Base-by-base conservation (phyloP, 1,140 invertebrate genomes). In the Streblospio benedicti region DNA sequence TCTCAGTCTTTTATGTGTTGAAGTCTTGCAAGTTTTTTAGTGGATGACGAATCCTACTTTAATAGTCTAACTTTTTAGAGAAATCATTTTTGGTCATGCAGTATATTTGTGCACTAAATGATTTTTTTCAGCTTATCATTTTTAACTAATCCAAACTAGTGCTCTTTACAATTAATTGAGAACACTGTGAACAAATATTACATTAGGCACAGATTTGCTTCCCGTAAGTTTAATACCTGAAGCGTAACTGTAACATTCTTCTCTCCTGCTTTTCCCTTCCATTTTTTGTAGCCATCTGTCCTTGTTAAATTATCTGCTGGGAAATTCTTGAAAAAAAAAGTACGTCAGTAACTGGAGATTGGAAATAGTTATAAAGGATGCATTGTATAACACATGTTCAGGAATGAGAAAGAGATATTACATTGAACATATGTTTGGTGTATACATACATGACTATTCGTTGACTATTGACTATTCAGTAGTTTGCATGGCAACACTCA, bases 281-380 rank as follows among this genome's bases (percentile, higher is more conserved):
- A 93, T 72, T 87, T 90, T 58, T 84, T 84, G 53, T 77, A 82
- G 23, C 85, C 80, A 50, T 85, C 84, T 59, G 75, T 70, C 41
- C 81, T 81, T 18, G 91, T 65, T 2, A 92, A 72, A 74, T 91
- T 91, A 49, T 81, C 83, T 1, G 87, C 88, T 44, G 81, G 81
- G 74, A 87, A 80, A 35, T 83, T 81, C 89, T 90, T 68, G 38
- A 77, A 74, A 49, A 55, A 60, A 60, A 49, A 59, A 52, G 23
- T 28, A n/a, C n/a, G n/a, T n/a, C n/a, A n/a, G n/a, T n/a, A n/a
- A n/a, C n/a, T n/a, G n/a, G n/a, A n/a, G n/a, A 59, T 45, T n/a
- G 18, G n/a, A 62, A 63, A 59, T 31, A 45, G 41, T 4, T 25
- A 23, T 35, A 56, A 56, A 51, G 25, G 27, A 3, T 25, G n/a